Conservation (phyloP, 30 jellyfish, hydroid and myxozoan genomes). For the Turritopsis dohrnii region DNA sequence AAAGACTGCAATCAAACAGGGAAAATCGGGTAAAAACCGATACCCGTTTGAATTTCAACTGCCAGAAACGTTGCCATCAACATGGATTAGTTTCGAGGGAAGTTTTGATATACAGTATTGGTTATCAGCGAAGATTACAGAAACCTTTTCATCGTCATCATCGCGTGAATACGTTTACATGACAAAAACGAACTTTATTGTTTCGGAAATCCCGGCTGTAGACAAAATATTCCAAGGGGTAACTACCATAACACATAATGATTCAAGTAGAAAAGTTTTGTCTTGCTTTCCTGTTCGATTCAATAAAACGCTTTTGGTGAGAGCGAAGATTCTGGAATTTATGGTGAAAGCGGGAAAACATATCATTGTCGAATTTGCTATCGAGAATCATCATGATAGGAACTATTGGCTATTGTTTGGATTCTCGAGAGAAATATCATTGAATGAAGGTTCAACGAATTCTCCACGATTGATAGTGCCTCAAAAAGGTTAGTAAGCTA, state of each 20-base stretch:
- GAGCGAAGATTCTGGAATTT: not conserved
- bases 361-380: not conserved
- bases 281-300: not conserved
- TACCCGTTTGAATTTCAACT: not conserved
- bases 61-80: conserved; percentile 4
- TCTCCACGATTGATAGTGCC: not conserved
- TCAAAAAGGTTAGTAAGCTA: not conserved
- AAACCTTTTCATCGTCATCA: not conserved
- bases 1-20: not conserved
- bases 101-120: not conserved
- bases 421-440: not conserved
- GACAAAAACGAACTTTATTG: not conserved
- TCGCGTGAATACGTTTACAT: not conserved
- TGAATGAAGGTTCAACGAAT: not conserved
- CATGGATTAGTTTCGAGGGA: conserved; percentile 7
- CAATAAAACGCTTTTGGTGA: not conserved
- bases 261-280: not conserved
- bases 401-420: not conserved
- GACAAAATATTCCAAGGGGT: conserved; percentile 6
- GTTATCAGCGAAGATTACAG: not conserved
- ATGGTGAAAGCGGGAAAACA: conserved; percentile 1
- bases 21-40: not conserved
- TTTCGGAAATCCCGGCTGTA: not conserved
- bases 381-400: not conserved
- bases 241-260: not conserved